phyloP scores from a whole-genome alignment of 2,113 vertebrate species.

The Ia io region DNA sequence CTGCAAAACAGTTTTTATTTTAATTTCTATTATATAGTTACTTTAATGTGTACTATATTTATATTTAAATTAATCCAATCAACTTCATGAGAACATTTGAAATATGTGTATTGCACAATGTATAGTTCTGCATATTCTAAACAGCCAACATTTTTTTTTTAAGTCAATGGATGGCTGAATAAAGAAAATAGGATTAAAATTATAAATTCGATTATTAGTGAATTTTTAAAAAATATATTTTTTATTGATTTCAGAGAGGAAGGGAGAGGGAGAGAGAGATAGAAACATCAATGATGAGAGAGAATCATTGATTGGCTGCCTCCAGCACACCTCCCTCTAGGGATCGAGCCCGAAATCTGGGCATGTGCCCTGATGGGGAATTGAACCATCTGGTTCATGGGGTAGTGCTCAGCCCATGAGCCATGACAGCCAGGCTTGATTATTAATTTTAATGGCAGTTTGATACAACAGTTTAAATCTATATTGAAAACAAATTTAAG shows the following conservation, averaged over 20 bases:
- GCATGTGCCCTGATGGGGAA: too few species aligned
- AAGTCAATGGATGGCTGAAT: not conserved
- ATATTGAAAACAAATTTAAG: not conserved
- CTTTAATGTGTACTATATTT: not conserved
- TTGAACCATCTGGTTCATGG: too few species aligned
- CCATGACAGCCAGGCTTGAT: not conserved
- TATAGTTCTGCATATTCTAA: not conserved
- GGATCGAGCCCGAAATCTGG: too few species aligned
- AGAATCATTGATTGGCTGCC: too few species aligned
- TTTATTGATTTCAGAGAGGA: too few species aligned
- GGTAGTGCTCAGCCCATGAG: too few species aligned
- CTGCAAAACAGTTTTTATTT: not conserved
- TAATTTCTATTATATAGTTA: not conserved
- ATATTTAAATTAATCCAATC: not conserved
- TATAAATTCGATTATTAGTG: not conserved
- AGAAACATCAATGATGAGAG: too few species aligned
- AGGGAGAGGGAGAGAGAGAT: too few species aligned
- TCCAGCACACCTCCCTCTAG: too few species aligned
- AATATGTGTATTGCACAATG: not conserved
- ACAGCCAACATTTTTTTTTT: not conserved
- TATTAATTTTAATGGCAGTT: not conserved
- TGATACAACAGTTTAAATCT: conserved; percentile 14
- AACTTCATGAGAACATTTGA: not conserved
- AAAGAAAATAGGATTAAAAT: conserved; percentile 11
- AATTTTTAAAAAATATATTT: too few species aligned